These are phyloP conservation scores for Petroica traversi DNA, from an alignment of 2,113 vertebrate genomes.

Conservation along the genomic window DNA sequence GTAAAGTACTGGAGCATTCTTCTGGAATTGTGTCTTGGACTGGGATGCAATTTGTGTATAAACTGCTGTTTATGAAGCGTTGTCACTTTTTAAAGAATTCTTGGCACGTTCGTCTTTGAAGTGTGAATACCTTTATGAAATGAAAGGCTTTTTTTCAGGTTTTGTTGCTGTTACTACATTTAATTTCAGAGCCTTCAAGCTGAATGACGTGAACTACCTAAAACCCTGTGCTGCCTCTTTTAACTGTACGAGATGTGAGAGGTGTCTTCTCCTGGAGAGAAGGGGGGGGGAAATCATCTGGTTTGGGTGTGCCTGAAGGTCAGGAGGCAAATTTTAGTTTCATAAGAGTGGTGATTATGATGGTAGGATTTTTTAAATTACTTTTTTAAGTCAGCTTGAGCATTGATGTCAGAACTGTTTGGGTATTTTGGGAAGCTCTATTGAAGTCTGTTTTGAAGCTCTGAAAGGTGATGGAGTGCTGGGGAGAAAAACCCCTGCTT, in stretches of 20 bases:
- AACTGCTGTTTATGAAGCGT: neutral
- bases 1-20: neutral
- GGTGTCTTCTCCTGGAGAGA: neutral
- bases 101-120: neutral
- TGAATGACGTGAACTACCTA: neutral
- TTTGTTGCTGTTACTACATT: neutral
- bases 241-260: neutral
- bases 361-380: neutral
- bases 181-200: conserved; percentile 9
- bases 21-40: neutral
- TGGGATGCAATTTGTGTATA: neutral
- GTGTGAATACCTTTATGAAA: neutral
- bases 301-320: neutral
- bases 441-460: neutral
- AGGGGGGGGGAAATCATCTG: neutral
- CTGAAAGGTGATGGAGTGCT: neutral
- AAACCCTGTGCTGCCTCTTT: neutral
- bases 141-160: neutral
- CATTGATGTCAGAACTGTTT: neutral
- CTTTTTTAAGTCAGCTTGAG: neutral
- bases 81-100: neutral
- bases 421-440: neutral
- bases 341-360: neutral
- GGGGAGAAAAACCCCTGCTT: neutral
- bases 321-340: neutral